Conservation (phyloP, 2,113 vertebrate genomes). For the Phalacrocorax brasilianus region DNA sequence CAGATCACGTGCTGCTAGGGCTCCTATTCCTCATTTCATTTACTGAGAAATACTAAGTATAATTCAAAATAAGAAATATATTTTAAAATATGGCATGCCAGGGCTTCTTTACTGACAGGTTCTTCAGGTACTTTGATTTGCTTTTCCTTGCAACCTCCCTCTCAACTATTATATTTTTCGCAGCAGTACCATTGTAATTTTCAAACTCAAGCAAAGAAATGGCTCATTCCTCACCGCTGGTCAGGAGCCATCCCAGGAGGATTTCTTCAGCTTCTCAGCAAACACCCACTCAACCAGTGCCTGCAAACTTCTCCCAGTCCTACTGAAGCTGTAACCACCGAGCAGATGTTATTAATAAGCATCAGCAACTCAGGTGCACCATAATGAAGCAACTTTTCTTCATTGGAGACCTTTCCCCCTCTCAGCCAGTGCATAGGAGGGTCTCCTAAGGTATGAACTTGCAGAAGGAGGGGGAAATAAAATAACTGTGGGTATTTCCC, state of each 20-base stretch:
- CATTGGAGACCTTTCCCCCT: neutral
- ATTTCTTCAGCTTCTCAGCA: neutral
- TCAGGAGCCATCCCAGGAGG: neutral
- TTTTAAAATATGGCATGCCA: neutral
- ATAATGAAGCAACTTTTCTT: neutral
- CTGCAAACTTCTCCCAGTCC: neutral
- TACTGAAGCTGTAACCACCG: rapidly evolving
- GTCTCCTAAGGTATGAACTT: neutral
- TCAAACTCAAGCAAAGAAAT: neutral
- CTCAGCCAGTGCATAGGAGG: neutral
- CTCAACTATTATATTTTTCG: neutral
- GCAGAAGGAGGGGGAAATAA: neutral
- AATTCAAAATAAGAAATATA: neutral
- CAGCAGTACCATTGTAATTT: slow-evolving; percentile 2
- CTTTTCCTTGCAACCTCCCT: neutral
- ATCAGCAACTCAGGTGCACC: neutral
- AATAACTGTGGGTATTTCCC: neutral
- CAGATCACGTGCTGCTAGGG: neutral
- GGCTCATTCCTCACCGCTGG: neutral
- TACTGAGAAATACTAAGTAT: neutral
- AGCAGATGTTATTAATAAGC: neutral
- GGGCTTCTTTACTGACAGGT: neutral
- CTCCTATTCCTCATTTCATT: neutral
- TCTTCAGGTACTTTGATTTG: neutral
- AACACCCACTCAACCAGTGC: neutral